Conservation (phyloP, 2,113 vertebrate genomes). For the Lepus americanus region DNA sequence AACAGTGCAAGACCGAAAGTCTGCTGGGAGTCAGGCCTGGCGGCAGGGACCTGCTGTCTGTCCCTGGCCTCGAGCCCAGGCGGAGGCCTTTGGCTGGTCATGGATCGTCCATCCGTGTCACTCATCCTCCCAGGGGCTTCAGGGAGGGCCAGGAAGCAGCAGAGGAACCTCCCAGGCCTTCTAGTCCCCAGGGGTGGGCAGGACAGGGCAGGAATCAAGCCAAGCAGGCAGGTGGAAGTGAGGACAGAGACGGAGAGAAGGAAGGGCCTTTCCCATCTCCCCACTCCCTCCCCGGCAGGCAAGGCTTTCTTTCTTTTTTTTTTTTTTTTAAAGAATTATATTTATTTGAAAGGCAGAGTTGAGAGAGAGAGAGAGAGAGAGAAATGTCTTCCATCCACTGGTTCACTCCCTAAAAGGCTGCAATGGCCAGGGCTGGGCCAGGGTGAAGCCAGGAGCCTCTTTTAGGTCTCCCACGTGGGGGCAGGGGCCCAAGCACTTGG, state of each 20-base stretch:
- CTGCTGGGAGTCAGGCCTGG: neutral
- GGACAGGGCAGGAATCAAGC: neutral
- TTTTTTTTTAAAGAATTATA: no score
- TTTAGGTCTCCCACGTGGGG: no score
- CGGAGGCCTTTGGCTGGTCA: neutral
- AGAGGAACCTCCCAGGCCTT: neutral
- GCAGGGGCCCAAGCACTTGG: no score
- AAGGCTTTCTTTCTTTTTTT: no score
- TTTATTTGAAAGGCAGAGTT: no score
- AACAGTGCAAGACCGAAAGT: neutral
- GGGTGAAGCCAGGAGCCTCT: no score
- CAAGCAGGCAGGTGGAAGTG: neutral
- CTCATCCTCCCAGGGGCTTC: neutral
- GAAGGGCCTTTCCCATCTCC: neutral
- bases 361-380: no score
- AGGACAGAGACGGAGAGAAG: no score
- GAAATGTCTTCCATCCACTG: no score
- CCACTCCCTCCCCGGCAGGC: neutral
- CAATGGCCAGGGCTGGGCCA: no score
- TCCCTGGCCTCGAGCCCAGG: neutral
- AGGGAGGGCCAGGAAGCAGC: neutral
- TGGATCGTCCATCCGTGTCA: neutral
- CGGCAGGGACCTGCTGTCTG: neutral
- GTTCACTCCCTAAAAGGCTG: no score
- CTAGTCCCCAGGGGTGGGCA: neutral